These are phyloP conservation scores for Galerucella calmariensis DNA, from an alignment of 2,888 invertebrate genomes.

Conservation along the genomic window DNA sequence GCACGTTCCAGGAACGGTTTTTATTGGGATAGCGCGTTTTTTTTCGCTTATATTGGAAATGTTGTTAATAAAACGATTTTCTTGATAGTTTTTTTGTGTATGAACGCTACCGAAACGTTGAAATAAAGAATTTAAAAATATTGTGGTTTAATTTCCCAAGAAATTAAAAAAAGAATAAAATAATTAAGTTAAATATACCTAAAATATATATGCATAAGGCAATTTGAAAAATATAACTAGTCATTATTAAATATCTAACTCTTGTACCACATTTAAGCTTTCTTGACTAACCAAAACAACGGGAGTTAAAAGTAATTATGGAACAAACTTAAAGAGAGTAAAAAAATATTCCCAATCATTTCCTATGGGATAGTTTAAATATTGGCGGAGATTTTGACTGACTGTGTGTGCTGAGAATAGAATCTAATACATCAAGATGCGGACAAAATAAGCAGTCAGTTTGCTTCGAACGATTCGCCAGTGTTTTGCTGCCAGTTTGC, in stretches of 20 bases:
- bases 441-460: constrained; percentile 47
- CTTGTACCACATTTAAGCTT: neutral
- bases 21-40: too few species aligned
- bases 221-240: too few species aligned
- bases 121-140: too few species aligned
- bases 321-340: constrained; percentile 18
- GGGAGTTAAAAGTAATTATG: constrained; percentile 26
- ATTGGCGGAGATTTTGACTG: constrained; percentile 34
- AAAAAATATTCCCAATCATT: constrained; percentile 18
- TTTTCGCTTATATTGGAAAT: too few species aligned
- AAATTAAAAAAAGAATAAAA: too few species aligned
- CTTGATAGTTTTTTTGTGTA: too few species aligned
- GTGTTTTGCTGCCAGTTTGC: constrained; percentile 52
- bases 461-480: constrained; percentile 50
- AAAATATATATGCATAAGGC: too few species aligned
- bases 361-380: constrained; percentile 30
- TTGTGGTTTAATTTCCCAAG: too few species aligned
- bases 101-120: too few species aligned
- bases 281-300: constrained; percentile 20
- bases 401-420: constrained; percentile 48
- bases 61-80: too few species aligned
- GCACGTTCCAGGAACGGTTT: too few species aligned
- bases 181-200: too few species aligned
- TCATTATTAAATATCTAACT: neutral
- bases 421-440: constrained; percentile 47